phyloP scores from a whole-genome alignment of 2,888 invertebrate genomes.

The Rhagium mordax region DNA sequence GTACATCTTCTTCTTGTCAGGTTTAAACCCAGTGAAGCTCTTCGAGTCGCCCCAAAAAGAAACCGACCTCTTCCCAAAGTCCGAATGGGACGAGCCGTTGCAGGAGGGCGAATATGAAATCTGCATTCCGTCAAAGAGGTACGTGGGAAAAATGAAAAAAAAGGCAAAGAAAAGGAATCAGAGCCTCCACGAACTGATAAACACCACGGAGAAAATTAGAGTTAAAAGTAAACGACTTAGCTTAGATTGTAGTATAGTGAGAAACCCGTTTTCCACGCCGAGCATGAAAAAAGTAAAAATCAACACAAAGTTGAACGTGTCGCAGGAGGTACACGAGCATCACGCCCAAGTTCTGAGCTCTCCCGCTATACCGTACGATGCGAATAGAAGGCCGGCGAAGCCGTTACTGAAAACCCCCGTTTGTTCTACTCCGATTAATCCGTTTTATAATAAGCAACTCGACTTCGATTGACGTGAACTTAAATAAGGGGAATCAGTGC shows the following conservation, averaged over 20 bases:
- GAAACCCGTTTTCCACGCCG: slow-evolving; percentile 46
- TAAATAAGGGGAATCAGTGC: neutral
- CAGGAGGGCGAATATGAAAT: slow-evolving; percentile 69
- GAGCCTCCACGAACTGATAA: slow-evolving; percentile 42
- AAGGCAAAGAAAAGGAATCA: slow-evolving; percentile 39
- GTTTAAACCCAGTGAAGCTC: slow-evolving; percentile 37
- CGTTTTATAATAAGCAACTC: slow-evolving; percentile 75
- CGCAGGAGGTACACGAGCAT: slow-evolving; percentile 83
- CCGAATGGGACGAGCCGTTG: slow-evolving; percentile 69
- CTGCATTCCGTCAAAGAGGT: slow-evolving; percentile 61
- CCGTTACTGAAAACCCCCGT: slow-evolving; percentile 80
- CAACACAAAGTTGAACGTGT: slow-evolving; percentile 78
- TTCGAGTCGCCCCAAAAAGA: slow-evolving; percentile 36
- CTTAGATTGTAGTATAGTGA: slow-evolving; percentile 53
- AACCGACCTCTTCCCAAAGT: slow-evolving; percentile 51
- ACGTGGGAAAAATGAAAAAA: slow-evolving; percentile 49
- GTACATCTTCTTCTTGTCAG: slow-evolving; percentile 28
- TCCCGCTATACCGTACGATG: slow-evolving; percentile 84
- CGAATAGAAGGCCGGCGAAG: slow-evolving; percentile 78
- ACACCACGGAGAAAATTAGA: slow-evolving; percentile 44
- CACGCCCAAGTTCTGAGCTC: slow-evolving; percentile 79
- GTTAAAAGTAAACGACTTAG: slow-evolving; percentile 47
- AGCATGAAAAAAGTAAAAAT: slow-evolving; percentile 81
- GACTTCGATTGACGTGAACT: slow-evolving; percentile 15
- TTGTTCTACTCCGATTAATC: slow-evolving; percentile 82